phyloP scores from a whole-genome alignment of 64 coral and sea anemone genomes.

The Pocillopora verrucosa region DNA sequence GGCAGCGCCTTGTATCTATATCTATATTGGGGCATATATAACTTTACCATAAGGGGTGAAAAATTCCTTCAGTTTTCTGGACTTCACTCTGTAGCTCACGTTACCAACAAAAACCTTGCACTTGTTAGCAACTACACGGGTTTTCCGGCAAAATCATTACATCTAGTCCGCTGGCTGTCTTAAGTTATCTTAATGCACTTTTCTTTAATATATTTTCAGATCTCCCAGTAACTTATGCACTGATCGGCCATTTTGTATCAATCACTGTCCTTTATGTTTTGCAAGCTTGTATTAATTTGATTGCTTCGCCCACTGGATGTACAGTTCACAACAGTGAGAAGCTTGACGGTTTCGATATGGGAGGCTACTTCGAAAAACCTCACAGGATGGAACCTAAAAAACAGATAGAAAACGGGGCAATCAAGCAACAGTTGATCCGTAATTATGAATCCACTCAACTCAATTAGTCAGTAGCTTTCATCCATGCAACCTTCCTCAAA shows the following conservation, averaged over 20 bases:
- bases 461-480: too few relatives aligned
- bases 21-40: constrained; percentile 68
- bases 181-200: background rate
- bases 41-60: constrained; percentile 86
- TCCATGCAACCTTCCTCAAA: too few relatives aligned
- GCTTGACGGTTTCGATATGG: constrained; percentile 4
- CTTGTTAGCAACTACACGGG: constrained; percentile 61
- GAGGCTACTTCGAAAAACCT: background rate
- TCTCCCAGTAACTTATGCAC: background rate
- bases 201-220: background rate
- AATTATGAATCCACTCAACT: too few relatives aligned
- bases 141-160: constrained; percentile 42
- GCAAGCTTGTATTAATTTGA: constrained; percentile 1
- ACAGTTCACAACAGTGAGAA: constrained; percentile 5
- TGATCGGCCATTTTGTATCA: background rate
- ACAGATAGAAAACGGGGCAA: background rate
- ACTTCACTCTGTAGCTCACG: constrained; percentile 78
- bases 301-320: constrained; percentile 34
- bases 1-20: too few relatives aligned
- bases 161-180: too few relatives aligned
- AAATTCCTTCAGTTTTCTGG: constrained; percentile 73
- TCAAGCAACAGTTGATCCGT: background rate
- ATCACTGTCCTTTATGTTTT: background rate
- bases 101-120: constrained; percentile 98
- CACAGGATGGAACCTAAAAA: background rate